These are phyloP conservation scores for Torymus texanus DNA, from an alignment of 2,888 invertebrate genomes.

Conservation along the genomic window DNA sequence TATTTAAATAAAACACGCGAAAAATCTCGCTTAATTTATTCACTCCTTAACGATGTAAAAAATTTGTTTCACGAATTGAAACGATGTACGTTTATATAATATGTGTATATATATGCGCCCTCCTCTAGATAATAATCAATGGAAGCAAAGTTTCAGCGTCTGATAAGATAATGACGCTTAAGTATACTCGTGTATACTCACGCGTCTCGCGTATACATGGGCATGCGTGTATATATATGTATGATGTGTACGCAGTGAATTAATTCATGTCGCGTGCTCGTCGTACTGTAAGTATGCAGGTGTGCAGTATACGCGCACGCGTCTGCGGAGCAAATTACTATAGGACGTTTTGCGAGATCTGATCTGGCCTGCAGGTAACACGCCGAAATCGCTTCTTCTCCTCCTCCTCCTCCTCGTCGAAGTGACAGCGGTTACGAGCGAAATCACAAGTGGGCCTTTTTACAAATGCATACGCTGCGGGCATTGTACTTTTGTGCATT, in stretches of 20 bases:
- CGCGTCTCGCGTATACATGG: not conserved
- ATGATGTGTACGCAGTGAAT: slow-evolving; percentile 5
- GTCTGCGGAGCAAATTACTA: slow-evolving; percentile 44
- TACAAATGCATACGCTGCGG: no score
- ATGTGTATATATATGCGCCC: no score
- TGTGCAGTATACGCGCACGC: not conserved
- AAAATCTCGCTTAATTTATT: no score
- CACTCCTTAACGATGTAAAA: no score
- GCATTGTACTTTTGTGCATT: no score
- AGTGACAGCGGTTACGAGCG: slow-evolving; percentile 25
- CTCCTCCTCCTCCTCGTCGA: slow-evolving; percentile 4
- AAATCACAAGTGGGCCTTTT: slow-evolving; percentile 16
- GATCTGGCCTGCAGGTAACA: slow-evolving; percentile 17
- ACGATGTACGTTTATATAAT: no score
- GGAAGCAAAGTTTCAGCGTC: not conserved
- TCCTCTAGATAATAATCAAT: not conserved
- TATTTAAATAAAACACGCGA: no score
- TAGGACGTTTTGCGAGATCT: slow-evolving; percentile 38
- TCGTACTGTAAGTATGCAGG: slow-evolving; percentile 7
- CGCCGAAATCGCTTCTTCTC: slow-evolving; percentile 28
- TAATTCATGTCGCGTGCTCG: slow-evolving; percentile 46
- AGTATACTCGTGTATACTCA: not conserved
- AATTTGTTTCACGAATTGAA: no score
- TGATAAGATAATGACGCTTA: slow-evolving; percentile 9
- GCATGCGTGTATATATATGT: not conserved